A percentile compares a stretch with the other conserved stretches of the same genome.
Evolutionary conservation across 2,888 invertebrate species (phyloP).

Genomic region (Monopis laevigella): DNA sequence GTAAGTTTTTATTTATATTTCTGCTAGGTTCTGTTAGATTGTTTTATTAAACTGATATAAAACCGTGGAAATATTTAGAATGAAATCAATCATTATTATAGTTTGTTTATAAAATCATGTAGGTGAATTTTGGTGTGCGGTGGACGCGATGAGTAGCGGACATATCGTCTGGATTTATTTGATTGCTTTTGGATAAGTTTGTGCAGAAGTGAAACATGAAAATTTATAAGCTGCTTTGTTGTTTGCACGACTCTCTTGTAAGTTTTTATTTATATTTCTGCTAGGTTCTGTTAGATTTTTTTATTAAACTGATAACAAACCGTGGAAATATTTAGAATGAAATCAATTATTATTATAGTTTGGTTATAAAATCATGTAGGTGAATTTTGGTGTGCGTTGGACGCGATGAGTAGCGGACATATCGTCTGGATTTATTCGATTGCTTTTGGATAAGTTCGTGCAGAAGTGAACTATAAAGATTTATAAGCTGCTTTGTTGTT

Average conservation of each 20-base stretch:
- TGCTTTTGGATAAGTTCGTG: not conserved
- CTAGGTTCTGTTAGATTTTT: no score
- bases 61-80: no score
- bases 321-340: no score
- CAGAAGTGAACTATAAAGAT: not conserved
- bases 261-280: not conserved
- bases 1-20: conserved; percentile 1
- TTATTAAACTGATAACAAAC: no score
- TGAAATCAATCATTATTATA: no score
- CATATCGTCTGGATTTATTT: not conserved
- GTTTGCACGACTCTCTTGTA: not conserved
- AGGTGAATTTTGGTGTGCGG: no score
- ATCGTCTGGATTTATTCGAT: not conserved
- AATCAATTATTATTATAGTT: no score
- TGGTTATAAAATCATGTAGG: no score
- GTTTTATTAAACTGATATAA: no score
- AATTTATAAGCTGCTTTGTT: not conserved
- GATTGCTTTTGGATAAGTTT: conserved; percentile 1
- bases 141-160: conserved; percentile 9
- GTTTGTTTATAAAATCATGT: no score
- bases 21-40: no score
- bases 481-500: conserved; percentile 1
- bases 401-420: conserved; percentile 10
- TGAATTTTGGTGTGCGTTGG: no score
- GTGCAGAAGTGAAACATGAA: not conserved